Evolutionary conservation across 2,113 vertebrate genomes (phyloP).

Genomic region (Platysternon megacephalum): DNA sequence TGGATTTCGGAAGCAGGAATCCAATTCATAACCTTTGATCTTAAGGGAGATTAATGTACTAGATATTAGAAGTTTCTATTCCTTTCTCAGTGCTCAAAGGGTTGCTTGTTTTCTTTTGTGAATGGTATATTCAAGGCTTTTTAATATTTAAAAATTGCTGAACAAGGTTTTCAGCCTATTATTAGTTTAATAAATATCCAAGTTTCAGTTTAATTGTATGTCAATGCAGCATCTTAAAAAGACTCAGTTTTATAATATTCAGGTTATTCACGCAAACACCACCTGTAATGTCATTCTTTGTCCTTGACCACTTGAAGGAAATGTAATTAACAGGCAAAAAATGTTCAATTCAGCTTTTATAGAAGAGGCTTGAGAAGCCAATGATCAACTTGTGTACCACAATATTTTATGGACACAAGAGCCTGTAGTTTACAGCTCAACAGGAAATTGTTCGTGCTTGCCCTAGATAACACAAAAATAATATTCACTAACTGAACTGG

Average conservation of each 20-base stretch:
- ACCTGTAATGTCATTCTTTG: background rate
- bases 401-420: background rate
- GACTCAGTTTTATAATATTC: background rate
- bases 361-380: background rate
- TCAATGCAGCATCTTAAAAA: background rate
- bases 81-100: background rate
- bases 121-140: slow-evolving; percentile 27
- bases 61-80: background rate
- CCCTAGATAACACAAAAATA: background rate
- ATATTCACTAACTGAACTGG: background rate
- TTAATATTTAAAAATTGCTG: slow-evolving; percentile 14
- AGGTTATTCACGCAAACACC: background rate
- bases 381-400: background rate
- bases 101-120: slow-evolving; percentile 27
- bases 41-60: slow-evolving; percentile 1
- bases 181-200: background rate
- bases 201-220: background rate
- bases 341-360: slow-evolving; percentile 10
- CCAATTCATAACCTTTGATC: slow-evolving; percentile 38
- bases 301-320: slow-evolving; percentile 24
- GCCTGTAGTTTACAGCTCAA: background rate
- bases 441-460: background rate
- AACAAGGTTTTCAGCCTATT: background rate
- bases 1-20: background rate
- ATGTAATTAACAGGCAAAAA: background rate